These are phyloP conservation scores for Brachycybe producta DNA, from an alignment of 2,888 invertebrate genomes.

Conservation along the genomic window DNA sequence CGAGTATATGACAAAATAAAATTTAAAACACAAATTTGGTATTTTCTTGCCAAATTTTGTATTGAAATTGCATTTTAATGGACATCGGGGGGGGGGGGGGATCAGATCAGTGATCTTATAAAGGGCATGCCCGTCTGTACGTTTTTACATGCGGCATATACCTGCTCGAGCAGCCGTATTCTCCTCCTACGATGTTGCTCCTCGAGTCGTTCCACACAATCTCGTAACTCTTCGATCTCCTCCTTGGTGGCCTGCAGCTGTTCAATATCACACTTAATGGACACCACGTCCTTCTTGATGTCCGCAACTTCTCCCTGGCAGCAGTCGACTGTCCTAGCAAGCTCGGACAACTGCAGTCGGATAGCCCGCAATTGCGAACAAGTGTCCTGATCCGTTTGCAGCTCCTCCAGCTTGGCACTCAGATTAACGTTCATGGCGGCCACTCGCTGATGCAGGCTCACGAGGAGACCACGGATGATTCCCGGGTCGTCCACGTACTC, in stretches of 20 bases:
- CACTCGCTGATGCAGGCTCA: conserved; percentile 76
- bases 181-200: conserved; percentile 72
- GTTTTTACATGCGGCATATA: too few species aligned
- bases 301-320: conserved; percentile 67
- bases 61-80: too few species aligned
- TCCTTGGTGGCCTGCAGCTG: conserved; percentile 90
- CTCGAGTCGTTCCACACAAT: conserved; percentile 82
- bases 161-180: conserved; percentile 82
- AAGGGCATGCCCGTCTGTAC: too few species aligned
- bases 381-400: conserved; percentile 43
- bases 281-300: conserved; percentile 88
- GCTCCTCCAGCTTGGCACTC: conserved; percentile 84
- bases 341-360: conserved; percentile 78
- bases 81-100: too few species aligned
- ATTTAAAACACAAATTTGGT: too few species aligned
- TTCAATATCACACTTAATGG: conserved; percentile 85
- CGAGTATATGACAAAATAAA: too few species aligned
- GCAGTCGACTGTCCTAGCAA: conserved; percentile 78
- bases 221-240: conserved; percentile 81
- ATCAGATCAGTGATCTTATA: too few species aligned
- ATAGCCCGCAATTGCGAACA: conserved; percentile 37
- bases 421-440: conserved; percentile 95
- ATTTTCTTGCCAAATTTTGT: too few species aligned
- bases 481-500: conserved; percentile 23
- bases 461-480: conserved; percentile 18